Conservation (phyloP, 2,888 invertebrate genomes). For the Frankliniella fusca region DNA sequence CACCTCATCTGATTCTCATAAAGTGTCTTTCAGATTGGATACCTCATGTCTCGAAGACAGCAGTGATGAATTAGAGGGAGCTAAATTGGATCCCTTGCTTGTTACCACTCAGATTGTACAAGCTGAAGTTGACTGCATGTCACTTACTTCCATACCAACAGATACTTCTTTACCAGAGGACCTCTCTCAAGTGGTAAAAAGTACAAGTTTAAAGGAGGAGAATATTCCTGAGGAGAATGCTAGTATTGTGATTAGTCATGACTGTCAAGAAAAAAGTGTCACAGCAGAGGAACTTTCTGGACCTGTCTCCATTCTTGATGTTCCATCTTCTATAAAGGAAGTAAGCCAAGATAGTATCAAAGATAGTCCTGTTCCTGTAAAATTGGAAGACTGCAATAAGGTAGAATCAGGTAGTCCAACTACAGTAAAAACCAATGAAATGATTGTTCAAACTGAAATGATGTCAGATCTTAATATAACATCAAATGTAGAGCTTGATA, state of each 20-base stretch:
- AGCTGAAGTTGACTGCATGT: slow-evolving; percentile 9
- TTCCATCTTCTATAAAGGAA: not conserved
- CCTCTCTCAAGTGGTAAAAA: not conserved
- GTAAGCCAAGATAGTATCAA: not conserved
- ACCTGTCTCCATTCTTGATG: not conserved
- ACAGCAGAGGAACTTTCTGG: not conserved
- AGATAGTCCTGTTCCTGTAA: not conserved
- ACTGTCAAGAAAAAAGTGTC: not conserved
- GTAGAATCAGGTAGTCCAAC: not conserved
- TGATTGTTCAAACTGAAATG: not conserved
- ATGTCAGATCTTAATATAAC: not conserved
- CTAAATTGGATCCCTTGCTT: not conserved
- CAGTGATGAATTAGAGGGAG: not conserved
- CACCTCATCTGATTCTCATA: not conserved
- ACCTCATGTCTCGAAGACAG: not conserved
- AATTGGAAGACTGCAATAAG: not conserved
- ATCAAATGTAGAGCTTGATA: not conserved
- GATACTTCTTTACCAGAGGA: not conserved
- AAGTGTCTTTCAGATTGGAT: not conserved
- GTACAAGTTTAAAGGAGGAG: not conserved
- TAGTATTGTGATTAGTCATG: not conserved
- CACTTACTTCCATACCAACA: not conserved
- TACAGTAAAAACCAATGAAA: not conserved
- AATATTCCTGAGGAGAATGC: not conserved
- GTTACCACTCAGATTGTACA: slow-evolving; percentile 9